Evolutionary conservation across 2,113 vertebrate genomes (phyloP).

Genomic region (Syrmaticus mikado): DNA sequence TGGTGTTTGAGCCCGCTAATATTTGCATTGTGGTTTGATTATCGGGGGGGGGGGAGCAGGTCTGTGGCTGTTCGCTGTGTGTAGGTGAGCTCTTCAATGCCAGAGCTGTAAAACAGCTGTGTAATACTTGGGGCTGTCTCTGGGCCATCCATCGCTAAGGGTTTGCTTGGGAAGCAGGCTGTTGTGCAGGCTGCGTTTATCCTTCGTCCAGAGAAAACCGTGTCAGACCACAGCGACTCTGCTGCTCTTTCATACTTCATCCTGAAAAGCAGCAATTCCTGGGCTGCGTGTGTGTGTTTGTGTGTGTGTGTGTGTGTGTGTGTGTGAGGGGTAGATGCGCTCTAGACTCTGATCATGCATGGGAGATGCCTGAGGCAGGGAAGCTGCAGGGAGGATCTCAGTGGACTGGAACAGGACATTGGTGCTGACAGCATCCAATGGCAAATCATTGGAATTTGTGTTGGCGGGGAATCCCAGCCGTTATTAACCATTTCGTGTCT

Average conservation of each 20-base stretch:
- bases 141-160: not conserved
- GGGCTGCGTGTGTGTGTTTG: not conserved
- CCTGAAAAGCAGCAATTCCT: not conserved
- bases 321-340: not conserved
- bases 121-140: not conserved
- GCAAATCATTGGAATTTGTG: slow-evolving; percentile 36
- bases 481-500: slow-evolving; percentile 9
- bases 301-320: not conserved
- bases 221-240: not conserved
- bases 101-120: not conserved
- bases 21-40: not conserved
- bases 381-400: slow-evolving; percentile 43
- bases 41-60: not conserved
- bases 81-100: not conserved
- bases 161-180: not conserved
- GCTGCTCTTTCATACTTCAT: not conserved
- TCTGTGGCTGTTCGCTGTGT: not conserved
- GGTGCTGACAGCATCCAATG: slow-evolving; percentile 47
- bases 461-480: slow-evolving; percentile 37
- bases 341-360: not conserved
- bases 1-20: not conserved
- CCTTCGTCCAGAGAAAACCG: accelerated
- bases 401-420: slow-evolving; percentile 28
- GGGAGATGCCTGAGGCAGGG: slow-evolving; percentile 28
- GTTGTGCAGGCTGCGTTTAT: not conserved